These are phyloP conservation scores for Heterocephalus glaber DNA, from an alignment of 2,113 vertebrate species.

Conservation along the genomic window DNA sequence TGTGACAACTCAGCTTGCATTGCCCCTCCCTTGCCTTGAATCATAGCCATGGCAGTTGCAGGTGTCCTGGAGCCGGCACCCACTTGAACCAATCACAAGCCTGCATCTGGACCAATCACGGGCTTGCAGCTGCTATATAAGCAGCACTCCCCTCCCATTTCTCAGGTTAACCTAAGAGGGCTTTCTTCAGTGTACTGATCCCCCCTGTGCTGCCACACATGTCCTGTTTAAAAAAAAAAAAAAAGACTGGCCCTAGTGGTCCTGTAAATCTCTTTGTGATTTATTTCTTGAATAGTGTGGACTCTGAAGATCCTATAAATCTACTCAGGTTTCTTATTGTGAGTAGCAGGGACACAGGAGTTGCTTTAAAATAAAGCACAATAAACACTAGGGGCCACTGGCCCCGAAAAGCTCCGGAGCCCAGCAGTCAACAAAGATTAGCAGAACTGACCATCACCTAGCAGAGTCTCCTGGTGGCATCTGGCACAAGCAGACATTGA, in stretches of 20 bases:
- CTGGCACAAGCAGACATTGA: neutral
- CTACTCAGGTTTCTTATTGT: neutral
- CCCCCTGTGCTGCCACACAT: neutral
- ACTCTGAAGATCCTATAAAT: neutral
- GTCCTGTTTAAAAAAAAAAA: neutral
- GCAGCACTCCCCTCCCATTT: neutral
- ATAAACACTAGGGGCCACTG: neutral
- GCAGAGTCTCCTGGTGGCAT: neutral
- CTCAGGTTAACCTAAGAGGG: neutral
- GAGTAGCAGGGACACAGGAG: neutral
- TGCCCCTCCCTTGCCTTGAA: neutral
- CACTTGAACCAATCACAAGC: neutral
- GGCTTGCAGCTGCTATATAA: neutral
- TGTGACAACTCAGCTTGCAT: neutral
- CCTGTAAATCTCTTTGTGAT: neutral
- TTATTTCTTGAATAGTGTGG: neutral
- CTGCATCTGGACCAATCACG: neutral
- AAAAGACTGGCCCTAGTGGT: neutral
- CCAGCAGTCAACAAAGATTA: neutral
- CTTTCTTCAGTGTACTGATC: neutral
- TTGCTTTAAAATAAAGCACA: neutral
- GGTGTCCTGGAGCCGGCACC: neutral
- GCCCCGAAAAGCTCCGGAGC: neutral
- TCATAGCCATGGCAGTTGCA: neutral
- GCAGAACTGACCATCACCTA: neutral